Conservation (phyloP, 1,140 invertebrate species). For the Vollenhovia emeryi region DNA sequence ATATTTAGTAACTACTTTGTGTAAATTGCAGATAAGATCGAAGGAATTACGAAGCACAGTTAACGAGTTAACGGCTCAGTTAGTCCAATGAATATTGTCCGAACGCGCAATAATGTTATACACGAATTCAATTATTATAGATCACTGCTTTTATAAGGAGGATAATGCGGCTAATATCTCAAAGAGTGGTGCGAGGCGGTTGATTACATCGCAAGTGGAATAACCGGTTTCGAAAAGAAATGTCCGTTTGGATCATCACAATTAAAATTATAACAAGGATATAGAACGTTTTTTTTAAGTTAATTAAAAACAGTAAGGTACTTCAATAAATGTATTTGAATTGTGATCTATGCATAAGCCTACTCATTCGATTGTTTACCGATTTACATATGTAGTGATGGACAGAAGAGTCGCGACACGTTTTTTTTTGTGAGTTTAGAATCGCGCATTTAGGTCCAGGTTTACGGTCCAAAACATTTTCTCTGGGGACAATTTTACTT, state of each 20-base stretch:
- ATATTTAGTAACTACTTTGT: background rate
- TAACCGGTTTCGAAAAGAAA: background rate
- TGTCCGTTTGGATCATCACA: background rate
- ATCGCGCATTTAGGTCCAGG: no score
- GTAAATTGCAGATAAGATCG: slow-evolving; percentile 5
- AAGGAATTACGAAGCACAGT: background rate
- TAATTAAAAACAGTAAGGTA: background rate
- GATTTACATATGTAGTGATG: background rate
- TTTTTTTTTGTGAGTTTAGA: no score
- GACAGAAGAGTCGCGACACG: no score
- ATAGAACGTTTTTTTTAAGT: background rate
- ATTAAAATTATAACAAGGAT: background rate
- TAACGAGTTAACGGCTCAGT: slow-evolving; percentile 10
- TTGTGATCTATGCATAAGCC: background rate
- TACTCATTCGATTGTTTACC: background rate
- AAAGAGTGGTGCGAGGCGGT: background rate
- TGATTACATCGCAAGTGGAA: background rate
- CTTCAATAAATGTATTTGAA: background rate
- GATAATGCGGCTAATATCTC: slow-evolving; percentile 13
- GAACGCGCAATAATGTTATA: background rate
- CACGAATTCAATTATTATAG: slow-evolving; percentile 39
- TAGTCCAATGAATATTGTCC: background rate
- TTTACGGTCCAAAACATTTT: no score
- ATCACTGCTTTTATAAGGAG: slow-evolving; percentile 10
- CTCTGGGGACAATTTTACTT: no score